Percentiles rank a stretch among this genome's conserved stretches.
Evolutionary conservation across 2,113 vertebrate genomes (phyloP).

Genomic region (Symphodus melops): DNA sequence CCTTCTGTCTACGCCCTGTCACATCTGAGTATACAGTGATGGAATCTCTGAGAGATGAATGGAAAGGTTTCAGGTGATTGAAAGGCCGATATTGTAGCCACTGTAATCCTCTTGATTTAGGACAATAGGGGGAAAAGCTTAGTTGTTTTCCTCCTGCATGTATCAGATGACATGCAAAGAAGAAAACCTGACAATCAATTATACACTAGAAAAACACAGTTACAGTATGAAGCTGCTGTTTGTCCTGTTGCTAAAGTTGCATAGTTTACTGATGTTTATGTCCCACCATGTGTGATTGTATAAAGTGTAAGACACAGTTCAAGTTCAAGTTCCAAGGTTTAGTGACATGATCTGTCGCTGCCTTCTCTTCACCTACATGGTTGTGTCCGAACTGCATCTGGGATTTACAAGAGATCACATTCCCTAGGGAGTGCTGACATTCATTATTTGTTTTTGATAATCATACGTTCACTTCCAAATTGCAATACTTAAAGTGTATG

Average conservation of each 20-base stretch:
- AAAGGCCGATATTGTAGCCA: constrained; percentile 9
- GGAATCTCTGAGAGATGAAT: constrained; percentile 32
- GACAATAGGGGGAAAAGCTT: background rate
- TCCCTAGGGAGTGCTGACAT: background rate
- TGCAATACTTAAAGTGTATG: background rate
- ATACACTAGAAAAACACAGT: too few species aligned
- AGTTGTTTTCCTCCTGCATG: background rate
- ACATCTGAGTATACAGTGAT: constrained; percentile 13
- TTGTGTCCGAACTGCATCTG: constrained; percentile 16
- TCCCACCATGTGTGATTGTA: background rate
- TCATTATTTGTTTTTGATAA: background rate
- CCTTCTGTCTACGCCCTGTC: background rate
- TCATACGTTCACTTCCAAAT: background rate
- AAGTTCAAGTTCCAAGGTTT: constrained; percentile 46
- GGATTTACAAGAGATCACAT: constrained; percentile 5
- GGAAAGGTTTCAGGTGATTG: constrained; percentile 42
- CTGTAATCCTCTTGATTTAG: background rate
- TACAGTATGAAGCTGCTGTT: background rate
- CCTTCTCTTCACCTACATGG: constrained; percentile 10
- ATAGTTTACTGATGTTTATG: background rate
- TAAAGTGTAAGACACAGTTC: constrained; percentile 24
- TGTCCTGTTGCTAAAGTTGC: background rate
- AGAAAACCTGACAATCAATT: background rate
- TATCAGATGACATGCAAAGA: constrained; percentile 29
- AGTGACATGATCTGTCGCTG: constrained; percentile 46